phyloP scores from a whole-genome alignment of 2,797 vertebrate species.

The Adelosebastes latens region DNA sequence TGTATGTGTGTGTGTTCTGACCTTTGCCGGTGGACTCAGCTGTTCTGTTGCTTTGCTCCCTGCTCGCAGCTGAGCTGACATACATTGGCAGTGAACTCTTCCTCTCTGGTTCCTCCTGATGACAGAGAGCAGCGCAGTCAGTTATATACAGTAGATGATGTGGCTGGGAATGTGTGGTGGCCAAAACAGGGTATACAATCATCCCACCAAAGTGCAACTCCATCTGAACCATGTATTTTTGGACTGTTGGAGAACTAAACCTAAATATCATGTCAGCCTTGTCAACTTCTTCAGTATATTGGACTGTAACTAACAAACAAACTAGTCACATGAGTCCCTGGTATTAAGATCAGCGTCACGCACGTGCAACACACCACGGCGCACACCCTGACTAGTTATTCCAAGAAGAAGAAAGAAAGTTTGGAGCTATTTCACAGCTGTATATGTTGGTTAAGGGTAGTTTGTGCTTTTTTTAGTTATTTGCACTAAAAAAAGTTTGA shows the following conservation, averaged over 20 bases:
- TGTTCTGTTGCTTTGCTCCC: conserved; percentile 46
- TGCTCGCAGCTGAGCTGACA: conserved; percentile 57
- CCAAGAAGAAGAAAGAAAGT: no score
- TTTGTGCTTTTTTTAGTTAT: no score
- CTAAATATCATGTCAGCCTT: not conserved
- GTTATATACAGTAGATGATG: not conserved
- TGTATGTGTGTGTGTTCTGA: conserved; percentile 20
- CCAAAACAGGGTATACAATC: not conserved
- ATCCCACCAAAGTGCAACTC: not conserved
- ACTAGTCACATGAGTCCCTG: not conserved
- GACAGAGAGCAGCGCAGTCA: conserved; percentile 14
- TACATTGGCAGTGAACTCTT: conserved; percentile 54
- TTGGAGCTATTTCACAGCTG: no score
- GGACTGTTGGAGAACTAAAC: not conserved
- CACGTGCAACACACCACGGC: no score
- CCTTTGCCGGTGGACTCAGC: conserved; percentile 67
- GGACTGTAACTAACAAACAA: no score
- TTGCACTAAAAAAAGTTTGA: no score
- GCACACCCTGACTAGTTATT: no score
- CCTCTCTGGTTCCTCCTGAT: conserved; percentile 75
- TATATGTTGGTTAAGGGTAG: no score
- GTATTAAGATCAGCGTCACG: not conserved
- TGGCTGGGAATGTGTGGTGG: not conserved
- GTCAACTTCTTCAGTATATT: not conserved
- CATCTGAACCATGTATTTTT: not conserved